Evolutionary conservation across 1,140 invertebrate genomes (phyloP).

Genomic region (Danaus melanippus): DNA sequence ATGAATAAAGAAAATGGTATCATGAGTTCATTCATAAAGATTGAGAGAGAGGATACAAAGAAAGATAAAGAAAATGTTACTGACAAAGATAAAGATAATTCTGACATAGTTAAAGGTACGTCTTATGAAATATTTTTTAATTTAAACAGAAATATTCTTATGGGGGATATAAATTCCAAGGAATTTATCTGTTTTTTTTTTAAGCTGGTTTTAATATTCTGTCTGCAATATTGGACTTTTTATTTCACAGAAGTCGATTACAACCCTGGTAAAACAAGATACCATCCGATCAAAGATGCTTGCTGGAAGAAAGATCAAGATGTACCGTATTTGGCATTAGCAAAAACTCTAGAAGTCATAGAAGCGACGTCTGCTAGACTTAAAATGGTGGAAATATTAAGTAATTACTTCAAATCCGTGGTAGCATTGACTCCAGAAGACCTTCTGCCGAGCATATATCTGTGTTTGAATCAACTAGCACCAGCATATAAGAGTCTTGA

Average conservation of each 20-base stretch:
- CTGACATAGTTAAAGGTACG: conserved; percentile 9
- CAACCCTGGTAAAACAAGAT: conserved; percentile 83
- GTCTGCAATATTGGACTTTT: too few species aligned
- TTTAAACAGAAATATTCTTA: too few species aligned
- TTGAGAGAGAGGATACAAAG: conserved; percentile 11
- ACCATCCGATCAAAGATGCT: conserved; percentile 93
- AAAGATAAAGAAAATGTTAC: conserved; percentile 8
- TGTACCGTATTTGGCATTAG: conserved; percentile 93
- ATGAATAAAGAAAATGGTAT: conserved; percentile 2
- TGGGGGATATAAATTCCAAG: too few species aligned
- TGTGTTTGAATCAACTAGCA: conserved; percentile 95
- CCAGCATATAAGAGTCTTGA: conserved; percentile 90
- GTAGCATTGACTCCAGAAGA: conserved; percentile 91
- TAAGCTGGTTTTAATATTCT: too few species aligned
- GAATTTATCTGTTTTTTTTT: too few species aligned
- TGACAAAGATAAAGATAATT: conserved; percentile 11
- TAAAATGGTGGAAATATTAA: conserved; percentile 95
- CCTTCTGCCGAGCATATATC: conserved; percentile 90
- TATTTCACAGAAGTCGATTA: conserved; percentile 73
- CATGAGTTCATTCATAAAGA: conserved; percentile 10
- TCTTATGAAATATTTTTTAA: background rate
- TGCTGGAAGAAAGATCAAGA: conserved; percentile 86
- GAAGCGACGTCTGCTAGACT: conserved; percentile 91
- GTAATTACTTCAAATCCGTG: conserved; percentile 95
- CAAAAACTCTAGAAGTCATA: conserved; percentile 92